Conservation (phyloP, 1,140 invertebrate species). For the Lysiphlebus fabarum region DNA sequence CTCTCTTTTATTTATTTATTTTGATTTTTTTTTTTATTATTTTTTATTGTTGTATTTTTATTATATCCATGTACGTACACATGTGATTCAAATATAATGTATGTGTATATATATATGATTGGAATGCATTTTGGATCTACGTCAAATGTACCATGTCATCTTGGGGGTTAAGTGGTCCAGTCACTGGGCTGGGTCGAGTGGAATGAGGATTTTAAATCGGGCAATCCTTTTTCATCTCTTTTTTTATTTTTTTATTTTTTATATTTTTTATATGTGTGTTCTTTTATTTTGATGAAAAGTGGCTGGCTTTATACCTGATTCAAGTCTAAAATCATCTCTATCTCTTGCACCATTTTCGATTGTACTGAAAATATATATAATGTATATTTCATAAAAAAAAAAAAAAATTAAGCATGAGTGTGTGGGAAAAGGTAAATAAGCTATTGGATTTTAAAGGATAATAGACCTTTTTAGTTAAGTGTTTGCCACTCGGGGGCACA, state of each 20-base stretch:
- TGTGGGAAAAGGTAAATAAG: conserved; percentile 30
- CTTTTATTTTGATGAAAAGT: too few species aligned
- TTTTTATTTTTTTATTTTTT: too few species aligned
- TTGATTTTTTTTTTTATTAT: too few species aligned
- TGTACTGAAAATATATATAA: neutral
- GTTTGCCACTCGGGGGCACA: conserved; percentile 40
- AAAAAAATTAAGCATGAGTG: conserved; percentile 15
- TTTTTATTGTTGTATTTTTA: neutral
- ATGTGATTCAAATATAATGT: too few species aligned
- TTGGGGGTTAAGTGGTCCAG: conserved; percentile 43
- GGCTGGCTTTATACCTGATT: too few species aligned
- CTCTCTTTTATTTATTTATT: too few species aligned
- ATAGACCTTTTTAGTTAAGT: conserved; percentile 44
- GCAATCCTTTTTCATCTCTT: too few species aligned
- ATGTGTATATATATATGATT: conserved; percentile 2
- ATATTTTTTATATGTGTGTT: too few species aligned
- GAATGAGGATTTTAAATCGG: too few species aligned
- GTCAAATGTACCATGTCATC: conserved; percentile 41
- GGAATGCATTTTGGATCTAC: conserved; percentile 26
- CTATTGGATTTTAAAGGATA: conserved; percentile 28
- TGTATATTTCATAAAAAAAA: neutral
- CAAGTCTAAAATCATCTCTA: too few species aligned
- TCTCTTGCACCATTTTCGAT: too few species aligned
- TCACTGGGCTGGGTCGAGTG: neutral
- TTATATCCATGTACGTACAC: too few species aligned